phyloP scores from a whole-genome alignment of 2,797 vertebrate genomes.

The Enteromius unitaeniatus region DNA sequence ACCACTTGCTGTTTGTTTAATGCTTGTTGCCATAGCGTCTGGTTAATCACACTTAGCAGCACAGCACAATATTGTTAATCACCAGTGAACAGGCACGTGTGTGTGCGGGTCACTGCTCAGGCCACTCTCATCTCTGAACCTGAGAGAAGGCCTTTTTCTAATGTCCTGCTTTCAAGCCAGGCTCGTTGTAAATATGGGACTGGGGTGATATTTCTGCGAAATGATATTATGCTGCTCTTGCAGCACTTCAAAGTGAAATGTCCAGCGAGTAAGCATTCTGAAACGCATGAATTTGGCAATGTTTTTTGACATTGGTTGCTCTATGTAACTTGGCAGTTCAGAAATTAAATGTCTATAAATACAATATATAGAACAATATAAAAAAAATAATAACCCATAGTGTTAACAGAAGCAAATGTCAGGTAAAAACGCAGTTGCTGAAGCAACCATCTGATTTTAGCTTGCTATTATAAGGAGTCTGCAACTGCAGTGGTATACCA shows the following conservation, averaged over 20 bases:
- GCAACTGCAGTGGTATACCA: neutral
- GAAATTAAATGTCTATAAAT: neutral
- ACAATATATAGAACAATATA: too few species aligned
- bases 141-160: neutral
- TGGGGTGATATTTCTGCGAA: neutral
- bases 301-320: too few species aligned
- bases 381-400: neutral
- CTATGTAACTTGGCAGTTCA: neutral
- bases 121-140: neutral
- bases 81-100: constrained; percentile 37
- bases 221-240: neutral
- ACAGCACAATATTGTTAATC: constrained; percentile 55
- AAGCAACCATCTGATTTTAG: neutral
- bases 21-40: constrained; percentile 41
- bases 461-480: neutral
- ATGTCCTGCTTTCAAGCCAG: neutral
- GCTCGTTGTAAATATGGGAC: constrained; percentile 3
- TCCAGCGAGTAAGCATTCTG: neutral
- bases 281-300: neutral
- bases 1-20: constrained; percentile 54
- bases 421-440: neutral
- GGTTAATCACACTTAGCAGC: constrained; percentile 52
- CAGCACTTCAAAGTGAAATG: neutral
- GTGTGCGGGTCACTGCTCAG: constrained; percentile 38
- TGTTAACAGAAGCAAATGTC: neutral